Evolutionary conservation across 2,797 vertebrate species (phyloP).

Genomic region (Brotula barbata): DNA sequence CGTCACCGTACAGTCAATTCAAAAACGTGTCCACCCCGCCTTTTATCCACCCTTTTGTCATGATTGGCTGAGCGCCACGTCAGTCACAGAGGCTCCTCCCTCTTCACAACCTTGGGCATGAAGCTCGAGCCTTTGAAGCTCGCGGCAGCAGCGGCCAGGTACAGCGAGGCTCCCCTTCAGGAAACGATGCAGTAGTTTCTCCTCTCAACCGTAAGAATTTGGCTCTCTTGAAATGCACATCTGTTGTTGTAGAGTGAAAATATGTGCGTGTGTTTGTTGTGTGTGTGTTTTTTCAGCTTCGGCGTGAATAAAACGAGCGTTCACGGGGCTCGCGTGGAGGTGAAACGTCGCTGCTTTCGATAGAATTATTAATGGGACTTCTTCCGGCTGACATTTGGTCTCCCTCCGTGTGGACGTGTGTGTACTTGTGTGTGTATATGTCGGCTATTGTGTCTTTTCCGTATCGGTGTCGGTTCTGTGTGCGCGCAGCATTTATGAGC

Average conservation of each 20-base stretch:
- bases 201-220: constrained; percentile 55
- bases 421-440: neutral
- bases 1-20: constrained; percentile 2
- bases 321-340: constrained; percentile 17
- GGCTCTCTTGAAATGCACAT: neutral
- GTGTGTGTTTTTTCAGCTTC: neutral
- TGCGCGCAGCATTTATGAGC: neutral
- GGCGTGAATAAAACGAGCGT: constrained; percentile 23
- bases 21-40: constrained; percentile 1
- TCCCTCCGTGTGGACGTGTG: neutral
- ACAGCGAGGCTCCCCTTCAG: neutral
- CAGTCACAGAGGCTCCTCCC: constrained; percentile 43
- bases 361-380: constrained; percentile 67
- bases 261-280: neutral
- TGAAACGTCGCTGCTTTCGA: constrained; percentile 56
- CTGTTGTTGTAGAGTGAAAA: neutral
- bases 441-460: neutral
- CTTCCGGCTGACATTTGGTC: constrained; percentile 13
- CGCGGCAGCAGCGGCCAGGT: constrained; percentile 4
- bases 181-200: constrained; percentile 52
- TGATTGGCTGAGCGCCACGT: constrained; percentile 41
- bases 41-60: neutral
- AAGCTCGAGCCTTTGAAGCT: constrained; percentile 29
- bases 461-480: neutral
- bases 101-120: constrained; percentile 18